Evolutionary conservation across 2,888 invertebrate genomes (phyloP).

Genomic region (Seladonia tumulorum): DNA sequence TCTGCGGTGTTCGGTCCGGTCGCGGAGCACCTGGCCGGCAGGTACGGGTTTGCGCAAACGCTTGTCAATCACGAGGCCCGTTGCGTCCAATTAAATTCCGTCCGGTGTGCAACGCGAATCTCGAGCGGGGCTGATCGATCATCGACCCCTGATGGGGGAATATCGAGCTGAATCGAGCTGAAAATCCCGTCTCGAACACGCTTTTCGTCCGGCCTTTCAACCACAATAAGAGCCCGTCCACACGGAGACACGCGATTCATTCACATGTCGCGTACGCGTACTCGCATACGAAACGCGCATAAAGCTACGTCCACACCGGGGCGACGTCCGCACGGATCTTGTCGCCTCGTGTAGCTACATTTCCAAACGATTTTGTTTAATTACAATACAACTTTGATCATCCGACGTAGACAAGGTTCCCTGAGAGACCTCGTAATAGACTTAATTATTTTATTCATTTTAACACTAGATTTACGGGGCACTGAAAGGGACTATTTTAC

Average conservation of each 20-base stretch:
- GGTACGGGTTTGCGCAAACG: slow-evolving; percentile 47
- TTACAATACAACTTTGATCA: too few relatives aligned
- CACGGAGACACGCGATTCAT: background rate
- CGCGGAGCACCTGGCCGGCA: slow-evolving; percentile 35
- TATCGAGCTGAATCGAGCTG: background rate
- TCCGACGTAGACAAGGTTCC: too few relatives aligned
- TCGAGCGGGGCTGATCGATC: slow-evolving; percentile 28
- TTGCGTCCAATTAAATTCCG: slow-evolving; percentile 42
- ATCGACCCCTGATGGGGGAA: slow-evolving; percentile 28
- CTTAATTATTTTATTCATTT: too few relatives aligned
- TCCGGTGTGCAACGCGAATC: slow-evolving; percentile 15
- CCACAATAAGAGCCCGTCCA: slow-evolving; percentile 34
- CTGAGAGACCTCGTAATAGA: too few relatives aligned
- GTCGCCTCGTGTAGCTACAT: too few relatives aligned
- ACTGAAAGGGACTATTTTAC: too few relatives aligned
- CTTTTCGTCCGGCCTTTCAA: slow-evolving; percentile 18
- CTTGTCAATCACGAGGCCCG: slow-evolving; percentile 32
- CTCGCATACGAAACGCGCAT: background rate
- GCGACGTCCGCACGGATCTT: background rate
- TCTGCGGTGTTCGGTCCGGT: slow-evolving; percentile 3
- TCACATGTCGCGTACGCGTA: background rate
- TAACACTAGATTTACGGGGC: too few relatives aligned
- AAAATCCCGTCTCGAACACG: background rate
- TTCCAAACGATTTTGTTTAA: too few relatives aligned
- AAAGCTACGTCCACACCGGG: background rate